phyloP scores from a whole-genome alignment of 2,113 vertebrate species.

The Halichoerus grypus region DNA sequence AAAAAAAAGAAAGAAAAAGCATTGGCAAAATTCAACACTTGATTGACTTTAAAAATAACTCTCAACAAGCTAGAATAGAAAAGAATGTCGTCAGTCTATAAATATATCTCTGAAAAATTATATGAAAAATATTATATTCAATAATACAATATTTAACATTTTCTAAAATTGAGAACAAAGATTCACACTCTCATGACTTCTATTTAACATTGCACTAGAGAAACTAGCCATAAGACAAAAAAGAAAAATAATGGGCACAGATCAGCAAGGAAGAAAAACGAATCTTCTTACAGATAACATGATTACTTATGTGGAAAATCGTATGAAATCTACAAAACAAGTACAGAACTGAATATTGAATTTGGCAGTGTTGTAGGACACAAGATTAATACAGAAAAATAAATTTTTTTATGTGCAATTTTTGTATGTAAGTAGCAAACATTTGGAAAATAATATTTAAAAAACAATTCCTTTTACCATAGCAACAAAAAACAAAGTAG shows the following conservation, averaged over 20 bases:
- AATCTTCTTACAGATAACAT: not conserved
- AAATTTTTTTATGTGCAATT: not conserved
- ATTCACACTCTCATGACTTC: not conserved
- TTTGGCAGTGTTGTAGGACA: not conserved
- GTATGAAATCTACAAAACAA: not conserved
- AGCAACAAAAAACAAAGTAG: not conserved
- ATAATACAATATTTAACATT: not conserved
- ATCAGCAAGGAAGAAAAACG: not conserved
- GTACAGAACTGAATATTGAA: not conserved
- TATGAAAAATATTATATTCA: not conserved
- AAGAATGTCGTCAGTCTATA: not conserved
- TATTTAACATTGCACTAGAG: not conserved
- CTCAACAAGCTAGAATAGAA: not conserved
- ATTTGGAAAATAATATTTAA: not conserved
- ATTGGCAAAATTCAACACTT: not conserved
- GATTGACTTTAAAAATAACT: not conserved
- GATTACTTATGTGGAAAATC: not conserved
- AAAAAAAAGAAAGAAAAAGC: not conserved
- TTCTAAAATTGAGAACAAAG: not conserved
- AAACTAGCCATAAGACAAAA: not conserved
- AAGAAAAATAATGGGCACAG: not conserved
- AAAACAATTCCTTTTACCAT: not conserved
- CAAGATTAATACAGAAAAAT: not conserved
- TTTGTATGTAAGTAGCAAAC: not conserved
- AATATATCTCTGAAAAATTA: not conserved